phyloP scores from a whole-genome alignment of 2,113 vertebrate species.

The Salvelinus fontinalis region DNA sequence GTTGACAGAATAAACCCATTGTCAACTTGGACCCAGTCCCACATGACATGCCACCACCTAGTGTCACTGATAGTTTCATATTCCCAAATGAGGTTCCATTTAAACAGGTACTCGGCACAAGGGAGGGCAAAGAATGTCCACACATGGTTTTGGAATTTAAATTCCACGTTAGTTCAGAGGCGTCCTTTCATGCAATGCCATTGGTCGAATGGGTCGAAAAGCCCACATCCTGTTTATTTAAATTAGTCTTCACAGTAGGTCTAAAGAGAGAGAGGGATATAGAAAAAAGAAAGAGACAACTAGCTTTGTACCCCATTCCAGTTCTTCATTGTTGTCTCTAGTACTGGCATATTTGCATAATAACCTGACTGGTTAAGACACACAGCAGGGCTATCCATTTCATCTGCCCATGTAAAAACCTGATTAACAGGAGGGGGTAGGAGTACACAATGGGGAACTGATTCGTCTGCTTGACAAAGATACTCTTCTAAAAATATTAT shows the following conservation, averaged over 20 bases:
- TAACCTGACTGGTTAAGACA: constrained; percentile 1
- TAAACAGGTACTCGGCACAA: neutral
- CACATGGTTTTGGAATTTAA: neutral
- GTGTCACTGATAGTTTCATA: neutral
- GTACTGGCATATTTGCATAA: constrained; percentile 6
- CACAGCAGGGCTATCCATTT: neutral
- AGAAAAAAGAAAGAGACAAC: constrained; percentile 1
- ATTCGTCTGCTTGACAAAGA: neutral
- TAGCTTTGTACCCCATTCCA: neutral
- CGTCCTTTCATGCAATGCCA: neutral
- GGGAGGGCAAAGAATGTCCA: neutral
- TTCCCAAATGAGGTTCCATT: constrained; percentile 20
- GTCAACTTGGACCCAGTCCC: neutral
- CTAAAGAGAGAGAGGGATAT: neutral
- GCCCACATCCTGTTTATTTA: neutral
- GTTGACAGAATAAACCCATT: neutral
- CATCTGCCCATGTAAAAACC: neutral
- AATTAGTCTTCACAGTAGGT: neutral
- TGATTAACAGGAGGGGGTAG: neutral
- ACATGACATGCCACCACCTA: neutral
- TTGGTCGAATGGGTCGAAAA: neutral
- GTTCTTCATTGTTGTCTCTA: constrained; percentile 2
- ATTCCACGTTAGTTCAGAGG: neutral
- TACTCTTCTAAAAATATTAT: constrained; percentile 31
- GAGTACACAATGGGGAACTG: constrained; percentile 21